phyloP scores from a whole-genome alignment of 2,113 vertebrate species.

The Cichladusa arquata region DNA sequence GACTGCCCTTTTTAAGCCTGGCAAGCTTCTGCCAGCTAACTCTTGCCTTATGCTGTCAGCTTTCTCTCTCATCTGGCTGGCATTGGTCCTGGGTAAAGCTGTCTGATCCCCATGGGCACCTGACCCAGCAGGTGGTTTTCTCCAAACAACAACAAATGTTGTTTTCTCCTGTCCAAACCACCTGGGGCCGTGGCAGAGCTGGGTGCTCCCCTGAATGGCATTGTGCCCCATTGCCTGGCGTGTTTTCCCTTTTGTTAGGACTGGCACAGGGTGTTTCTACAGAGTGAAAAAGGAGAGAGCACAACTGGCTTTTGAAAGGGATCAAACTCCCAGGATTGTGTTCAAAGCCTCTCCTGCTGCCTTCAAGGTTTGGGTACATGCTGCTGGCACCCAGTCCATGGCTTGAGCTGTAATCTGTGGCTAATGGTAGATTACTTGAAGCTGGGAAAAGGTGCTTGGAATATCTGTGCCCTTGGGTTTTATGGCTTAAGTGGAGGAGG shows the following conservation, averaged over 20 bases:
- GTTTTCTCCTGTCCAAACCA: neutral
- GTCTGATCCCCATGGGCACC: neutral
- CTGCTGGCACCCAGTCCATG: rapidly evolving
- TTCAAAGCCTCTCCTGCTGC: neutral
- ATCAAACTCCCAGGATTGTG: neutral
- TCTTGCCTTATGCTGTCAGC: neutral
- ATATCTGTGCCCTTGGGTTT: neutral
- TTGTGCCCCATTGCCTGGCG: rapidly evolving
- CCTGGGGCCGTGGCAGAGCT: rapidly evolving
- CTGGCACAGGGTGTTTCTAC: neutral
- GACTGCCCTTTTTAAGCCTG: neutral
- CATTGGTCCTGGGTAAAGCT: neutral
- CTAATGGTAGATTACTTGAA: neutral
- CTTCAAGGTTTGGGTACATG: rapidly evolving
- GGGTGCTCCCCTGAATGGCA: neutral
- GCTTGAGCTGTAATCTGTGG: neutral
- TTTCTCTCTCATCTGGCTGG: neutral
- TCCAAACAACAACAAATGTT: neutral
- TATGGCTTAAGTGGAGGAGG: neutral
- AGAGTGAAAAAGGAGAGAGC: neutral
- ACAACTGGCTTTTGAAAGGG: neutral
- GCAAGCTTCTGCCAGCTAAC: neutral
- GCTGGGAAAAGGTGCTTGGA: neutral
- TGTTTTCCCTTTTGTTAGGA: neutral
- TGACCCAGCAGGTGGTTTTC: neutral